phyloP scores from a whole-genome alignment of 37 sponge, comb jelly and placozoan species.

The Lycopodina hypogea region DNA sequence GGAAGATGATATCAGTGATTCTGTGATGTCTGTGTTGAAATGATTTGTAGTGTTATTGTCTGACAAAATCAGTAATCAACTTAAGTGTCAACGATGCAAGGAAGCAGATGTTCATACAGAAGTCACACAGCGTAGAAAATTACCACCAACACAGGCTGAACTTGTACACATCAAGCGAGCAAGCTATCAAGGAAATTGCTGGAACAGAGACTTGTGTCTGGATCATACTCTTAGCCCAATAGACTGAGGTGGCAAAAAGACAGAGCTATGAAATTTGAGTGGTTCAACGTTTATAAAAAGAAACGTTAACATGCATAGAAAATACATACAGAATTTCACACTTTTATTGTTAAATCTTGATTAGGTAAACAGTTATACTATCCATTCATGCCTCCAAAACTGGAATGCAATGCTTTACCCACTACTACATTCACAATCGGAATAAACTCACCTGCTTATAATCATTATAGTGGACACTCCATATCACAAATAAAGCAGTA shows the following conservation, averaged over 20 bases:
- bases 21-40: conserved; percentile 13
- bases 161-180: conserved; percentile 20
- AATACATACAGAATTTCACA: no score
- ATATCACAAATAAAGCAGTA: no score
- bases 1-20: conserved; percentile 12
- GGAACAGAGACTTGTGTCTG: conserved; percentile 16
- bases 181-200: conserved; percentile 11
- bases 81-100: conserved; percentile 29
- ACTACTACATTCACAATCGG: no score
- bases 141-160: conserved; percentile 39
- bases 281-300: no score
- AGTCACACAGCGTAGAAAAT: conserved; percentile 6
- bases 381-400: no score
- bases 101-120: conserved; percentile 14
- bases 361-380: no score
- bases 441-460: no score
- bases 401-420: no score
- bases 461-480: no score
- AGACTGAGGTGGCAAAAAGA: conserved; percentile 11
- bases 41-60: conserved; percentile 28
- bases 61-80: conserved; percentile 14
- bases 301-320: no score
- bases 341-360: no score
- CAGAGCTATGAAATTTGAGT: no score
- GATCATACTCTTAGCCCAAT: conserved; percentile 19